Percentiles rank a stretch among this genome's conserved stretches.
These are phyloP conservation scores for Rhynchophorus ferrugineus DNA, from an alignment of 1,140 invertebrate species.

Conservation along the genomic window DNA sequence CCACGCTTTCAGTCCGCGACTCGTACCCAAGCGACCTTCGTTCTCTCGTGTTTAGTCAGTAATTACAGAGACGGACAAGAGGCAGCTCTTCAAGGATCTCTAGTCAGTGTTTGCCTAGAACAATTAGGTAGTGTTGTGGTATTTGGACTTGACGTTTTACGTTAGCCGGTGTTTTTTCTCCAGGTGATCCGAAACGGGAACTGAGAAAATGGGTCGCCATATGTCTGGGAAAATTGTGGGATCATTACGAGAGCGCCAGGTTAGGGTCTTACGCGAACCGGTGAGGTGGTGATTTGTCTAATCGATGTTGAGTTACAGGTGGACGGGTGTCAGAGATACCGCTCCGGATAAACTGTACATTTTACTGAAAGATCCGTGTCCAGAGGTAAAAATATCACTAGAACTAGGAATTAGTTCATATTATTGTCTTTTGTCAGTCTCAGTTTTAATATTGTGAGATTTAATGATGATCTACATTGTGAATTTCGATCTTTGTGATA, in stretches of 20 bases:
- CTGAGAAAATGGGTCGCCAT: conserved; percentile 89
- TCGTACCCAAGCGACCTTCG: conserved; percentile 85
- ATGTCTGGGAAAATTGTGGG: conserved; percentile 90
- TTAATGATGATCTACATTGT: too few species aligned
- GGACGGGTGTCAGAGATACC: conserved; percentile 91
- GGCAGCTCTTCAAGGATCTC: conserved; percentile 74
- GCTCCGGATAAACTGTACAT: conserved; percentile 90
- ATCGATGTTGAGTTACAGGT: conserved; percentile 41
- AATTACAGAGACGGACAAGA: conserved; percentile 81
- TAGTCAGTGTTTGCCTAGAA: conserved; percentile 85
- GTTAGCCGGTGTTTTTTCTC: neutral
- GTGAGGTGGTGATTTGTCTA: too few species aligned
- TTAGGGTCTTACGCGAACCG: too few species aligned
- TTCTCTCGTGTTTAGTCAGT: conserved; percentile 86
- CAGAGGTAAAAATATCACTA: conserved; percentile 70
- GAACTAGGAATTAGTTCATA: too few species aligned
- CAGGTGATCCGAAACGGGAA: conserved; percentile 46
- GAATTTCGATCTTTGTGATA: too few species aligned
- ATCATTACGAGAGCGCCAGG: conserved; percentile 83
- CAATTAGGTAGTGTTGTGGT: conserved; percentile 47
- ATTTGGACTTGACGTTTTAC: too few species aligned
- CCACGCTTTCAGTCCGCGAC: conserved; percentile 60
- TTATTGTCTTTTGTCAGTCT: too few species aligned
- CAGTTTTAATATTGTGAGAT: too few species aligned
- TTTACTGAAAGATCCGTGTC: conserved; percentile 69